phyloP scores from a whole-genome alignment of 2,113 vertebrate species.

The Gadus macrocephalus region DNA sequence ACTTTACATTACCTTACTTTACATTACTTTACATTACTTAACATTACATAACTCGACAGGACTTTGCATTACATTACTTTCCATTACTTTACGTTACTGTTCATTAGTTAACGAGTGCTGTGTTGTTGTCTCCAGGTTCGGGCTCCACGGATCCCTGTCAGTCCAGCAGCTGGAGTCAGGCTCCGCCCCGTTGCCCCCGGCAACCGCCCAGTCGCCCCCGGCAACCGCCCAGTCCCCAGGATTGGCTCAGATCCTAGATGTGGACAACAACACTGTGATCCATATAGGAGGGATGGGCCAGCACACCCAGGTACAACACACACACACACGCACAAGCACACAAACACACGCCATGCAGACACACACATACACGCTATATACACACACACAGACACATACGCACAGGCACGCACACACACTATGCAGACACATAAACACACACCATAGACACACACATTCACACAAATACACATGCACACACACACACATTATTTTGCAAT shows the following conservation, averaged over 20 bases:
- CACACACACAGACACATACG: not conserved
- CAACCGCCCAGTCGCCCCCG: conserved; percentile 68
- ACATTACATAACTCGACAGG: too few species aligned
- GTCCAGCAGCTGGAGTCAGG: conserved; percentile 80
- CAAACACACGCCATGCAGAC: not conserved
- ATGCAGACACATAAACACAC: not conserved
- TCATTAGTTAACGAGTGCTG: too few species aligned
- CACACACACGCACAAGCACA: not conserved
- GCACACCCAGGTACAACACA: conserved; percentile 76
- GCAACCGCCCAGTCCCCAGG: conserved; percentile 75
- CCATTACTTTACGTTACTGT: too few species aligned
- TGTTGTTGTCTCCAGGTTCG: conserved; percentile 72
- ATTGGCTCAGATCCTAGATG: conserved; percentile 74
- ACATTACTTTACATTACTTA: too few species aligned
- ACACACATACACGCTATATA: not conserved
- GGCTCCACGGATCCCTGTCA: conserved; percentile 75
- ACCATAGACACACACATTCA: not conserved
- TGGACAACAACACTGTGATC: conserved; percentile 79
- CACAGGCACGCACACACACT: not conserved
- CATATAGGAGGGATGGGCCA: conserved; percentile 84
- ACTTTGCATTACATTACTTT: too few species aligned
- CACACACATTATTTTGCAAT: not conserved
- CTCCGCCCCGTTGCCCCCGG: conserved; percentile 55
- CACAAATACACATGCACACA: not conserved
- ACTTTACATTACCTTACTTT: too few species aligned